phyloP scores from a whole-genome alignment of 30 jellyfish, hydroid and myxozoan species.

The Turritopsis rubra region DNA sequence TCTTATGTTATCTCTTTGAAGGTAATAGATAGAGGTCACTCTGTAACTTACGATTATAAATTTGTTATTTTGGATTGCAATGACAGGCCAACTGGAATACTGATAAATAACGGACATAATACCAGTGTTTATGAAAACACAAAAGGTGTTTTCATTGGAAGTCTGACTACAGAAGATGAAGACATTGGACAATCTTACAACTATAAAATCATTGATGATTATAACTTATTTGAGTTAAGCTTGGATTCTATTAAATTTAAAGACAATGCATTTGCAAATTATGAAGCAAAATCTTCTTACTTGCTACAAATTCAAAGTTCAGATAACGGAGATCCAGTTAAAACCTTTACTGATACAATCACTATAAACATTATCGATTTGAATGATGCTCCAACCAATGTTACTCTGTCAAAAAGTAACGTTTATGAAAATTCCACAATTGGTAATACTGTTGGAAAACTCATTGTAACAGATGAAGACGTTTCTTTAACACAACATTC shows the following conservation, averaged over 20 bases:
- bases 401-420: not conserved
- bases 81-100: conserved; percentile 33
- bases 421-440: conserved; percentile 24
- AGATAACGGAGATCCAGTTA: conserved; percentile 33
- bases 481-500: conserved; percentile 3
- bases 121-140: conserved; percentile 27
- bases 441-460: conserved; percentile 9
- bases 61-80: conserved; percentile 28
- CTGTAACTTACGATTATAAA: not conserved
- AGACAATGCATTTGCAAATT: conserved; percentile 15
- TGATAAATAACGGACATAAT: not conserved
- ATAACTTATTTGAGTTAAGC: conserved; percentile 24
- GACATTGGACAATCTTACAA: conserved; percentile 27
- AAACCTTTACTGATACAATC: not conserved
- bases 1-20: not conserved
- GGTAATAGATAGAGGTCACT: conserved; percentile 27
- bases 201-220: not conserved
- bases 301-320: not conserved
- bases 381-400: conserved; percentile 31
- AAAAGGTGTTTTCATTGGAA: conserved; percentile 30
- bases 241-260: not conserved
- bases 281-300: conserved; percentile 14
- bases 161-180: conserved; percentile 25
- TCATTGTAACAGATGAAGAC: conserved; percentile 31
- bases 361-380: conserved; percentile 17